phyloP scores from a whole-genome alignment of 2,797 vertebrate species.

The Pseudomugil gertrudae region DNA sequence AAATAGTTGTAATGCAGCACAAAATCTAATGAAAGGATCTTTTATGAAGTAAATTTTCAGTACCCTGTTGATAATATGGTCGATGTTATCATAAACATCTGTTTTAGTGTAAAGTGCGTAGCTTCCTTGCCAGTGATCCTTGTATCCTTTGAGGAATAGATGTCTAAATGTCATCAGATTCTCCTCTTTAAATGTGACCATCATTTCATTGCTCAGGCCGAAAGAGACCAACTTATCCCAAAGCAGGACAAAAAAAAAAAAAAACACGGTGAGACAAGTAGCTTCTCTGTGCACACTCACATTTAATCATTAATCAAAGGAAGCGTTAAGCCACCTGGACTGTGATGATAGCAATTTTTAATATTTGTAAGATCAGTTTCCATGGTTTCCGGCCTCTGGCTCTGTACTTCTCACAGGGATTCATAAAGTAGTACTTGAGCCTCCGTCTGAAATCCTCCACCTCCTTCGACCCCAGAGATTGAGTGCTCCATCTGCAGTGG shows the following conservation, averaged over 20 bases:
- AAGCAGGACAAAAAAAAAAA: not conserved
- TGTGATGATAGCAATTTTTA: conserved; percentile 94
- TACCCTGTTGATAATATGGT: conserved; percentile 87
- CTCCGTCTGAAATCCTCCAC: conserved; percentile 90
- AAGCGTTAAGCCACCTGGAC: conserved; percentile 82
- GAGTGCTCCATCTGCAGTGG: conserved; percentile 40
- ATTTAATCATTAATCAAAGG: not conserved
- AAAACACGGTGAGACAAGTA: not conserved
- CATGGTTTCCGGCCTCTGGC: conserved; percentile 93
- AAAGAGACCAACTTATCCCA: conserved; percentile 88
- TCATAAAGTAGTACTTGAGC: conserved; percentile 98
- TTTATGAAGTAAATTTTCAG: not conserved
- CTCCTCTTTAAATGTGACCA: conserved; percentile 94
- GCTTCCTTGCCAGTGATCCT: conserved; percentile 80
- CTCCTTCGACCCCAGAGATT: conserved; percentile 38
- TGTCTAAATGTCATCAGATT: conserved; percentile 92
- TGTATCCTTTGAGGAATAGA: conserved; percentile 93
- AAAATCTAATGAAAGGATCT: not conserved
- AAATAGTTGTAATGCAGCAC: not conserved
- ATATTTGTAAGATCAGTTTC: conserved; percentile 92
- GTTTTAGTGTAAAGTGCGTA: conserved; percentile 88
- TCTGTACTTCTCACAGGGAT: conserved; percentile 94
- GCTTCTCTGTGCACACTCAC: not conserved
- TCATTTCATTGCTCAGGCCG: conserved; percentile 96
- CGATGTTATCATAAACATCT: conserved; percentile 89